phyloP scores from a whole-genome alignment of 2,888 invertebrate genomes.

The Leptinotarsa juncta region DNA sequence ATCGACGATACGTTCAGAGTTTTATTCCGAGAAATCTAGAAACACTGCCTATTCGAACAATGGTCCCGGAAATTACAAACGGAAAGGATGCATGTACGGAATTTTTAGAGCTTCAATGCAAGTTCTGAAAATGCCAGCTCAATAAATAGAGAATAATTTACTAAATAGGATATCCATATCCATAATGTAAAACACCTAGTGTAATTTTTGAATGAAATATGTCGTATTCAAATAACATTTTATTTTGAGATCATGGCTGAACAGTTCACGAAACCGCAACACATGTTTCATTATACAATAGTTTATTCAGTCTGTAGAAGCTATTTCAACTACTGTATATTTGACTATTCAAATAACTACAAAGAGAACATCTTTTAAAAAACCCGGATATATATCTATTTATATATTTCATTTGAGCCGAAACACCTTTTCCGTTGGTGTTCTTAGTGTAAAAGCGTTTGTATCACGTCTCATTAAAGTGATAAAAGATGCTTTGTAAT shows the following conservation, averaged over 20 bases:
- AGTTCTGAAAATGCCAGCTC: too few species aligned
- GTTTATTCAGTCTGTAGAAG: too few species aligned
- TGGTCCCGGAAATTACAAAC: neutral
- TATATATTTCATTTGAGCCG: conserved; percentile 4
- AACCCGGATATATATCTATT: conserved; percentile 13
- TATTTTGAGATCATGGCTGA: too few species aligned
- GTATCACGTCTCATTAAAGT: conserved; percentile 27
- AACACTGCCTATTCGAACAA: neutral
- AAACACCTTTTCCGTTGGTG: conserved; percentile 12
- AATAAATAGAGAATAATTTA: too few species aligned
- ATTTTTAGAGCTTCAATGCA: neutral
- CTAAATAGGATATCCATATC: too few species aligned
- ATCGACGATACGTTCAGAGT: conserved; percentile 28
- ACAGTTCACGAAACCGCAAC: too few species aligned
- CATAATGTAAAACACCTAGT: too few species aligned
- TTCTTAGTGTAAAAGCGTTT: conserved; percentile 20
- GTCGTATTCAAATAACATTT: too few species aligned
- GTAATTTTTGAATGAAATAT: too few species aligned
- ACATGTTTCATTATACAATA: too few species aligned
- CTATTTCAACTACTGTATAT: too few species aligned
- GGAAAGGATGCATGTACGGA: neutral
- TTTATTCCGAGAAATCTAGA: neutral
- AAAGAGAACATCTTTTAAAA: neutral
- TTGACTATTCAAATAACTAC: too few species aligned
- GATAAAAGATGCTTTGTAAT: conserved; percentile 26